These are phyloP conservation scores for Gopherus evgoodei DNA, from an alignment of 2,113 vertebrate genomes.

Conservation along the genomic window DNA sequence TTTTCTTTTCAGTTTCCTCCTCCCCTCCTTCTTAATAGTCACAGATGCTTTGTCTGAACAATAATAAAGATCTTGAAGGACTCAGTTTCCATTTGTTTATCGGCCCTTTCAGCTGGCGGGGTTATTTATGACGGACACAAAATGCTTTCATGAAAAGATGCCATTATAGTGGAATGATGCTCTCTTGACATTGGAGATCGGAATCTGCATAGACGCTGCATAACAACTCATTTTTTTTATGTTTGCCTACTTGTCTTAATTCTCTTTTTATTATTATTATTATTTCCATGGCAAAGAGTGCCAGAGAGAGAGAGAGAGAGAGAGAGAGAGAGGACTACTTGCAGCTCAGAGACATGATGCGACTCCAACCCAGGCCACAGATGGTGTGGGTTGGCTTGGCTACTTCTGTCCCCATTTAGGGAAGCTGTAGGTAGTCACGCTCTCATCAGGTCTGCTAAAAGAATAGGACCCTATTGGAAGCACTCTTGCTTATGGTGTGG, in stretches of 20 bases:
- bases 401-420: slow-evolving; percentile 51
- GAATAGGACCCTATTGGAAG: slow-evolving; percentile 57
- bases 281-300: slow-evolving; percentile 46
- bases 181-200: slow-evolving; percentile 73
- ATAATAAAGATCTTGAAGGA: slow-evolving; percentile 57
- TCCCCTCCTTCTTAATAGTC: slow-evolving; percentile 37
- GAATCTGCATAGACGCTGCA: slow-evolving; percentile 60
- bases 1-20: slow-evolving; percentile 28
- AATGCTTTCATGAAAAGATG: slow-evolving; percentile 49
- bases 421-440: slow-evolving; percentile 49
- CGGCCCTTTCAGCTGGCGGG: slow-evolving; percentile 39
- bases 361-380: slow-evolving; percentile 61
- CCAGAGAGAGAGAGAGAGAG: slow-evolving; percentile 29
- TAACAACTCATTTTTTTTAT: slow-evolving; percentile 78
- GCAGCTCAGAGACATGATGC: slow-evolving; percentile 42
- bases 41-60: slow-evolving; percentile 47
- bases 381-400: slow-evolving; percentile 72
- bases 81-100: slow-evolving; percentile 75
- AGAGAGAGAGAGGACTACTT: slow-evolving; percentile 2
- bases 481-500: neutral
- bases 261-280: slow-evolving; percentile 58
- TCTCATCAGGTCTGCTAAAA: slow-evolving; percentile 56
- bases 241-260: slow-evolving; percentile 77
- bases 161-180: slow-evolving; percentile 61
- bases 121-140: slow-evolving; percentile 64